phyloP scores from a whole-genome alignment of 2,797 vertebrate species.

The Eulemur rubriventer region DNA sequence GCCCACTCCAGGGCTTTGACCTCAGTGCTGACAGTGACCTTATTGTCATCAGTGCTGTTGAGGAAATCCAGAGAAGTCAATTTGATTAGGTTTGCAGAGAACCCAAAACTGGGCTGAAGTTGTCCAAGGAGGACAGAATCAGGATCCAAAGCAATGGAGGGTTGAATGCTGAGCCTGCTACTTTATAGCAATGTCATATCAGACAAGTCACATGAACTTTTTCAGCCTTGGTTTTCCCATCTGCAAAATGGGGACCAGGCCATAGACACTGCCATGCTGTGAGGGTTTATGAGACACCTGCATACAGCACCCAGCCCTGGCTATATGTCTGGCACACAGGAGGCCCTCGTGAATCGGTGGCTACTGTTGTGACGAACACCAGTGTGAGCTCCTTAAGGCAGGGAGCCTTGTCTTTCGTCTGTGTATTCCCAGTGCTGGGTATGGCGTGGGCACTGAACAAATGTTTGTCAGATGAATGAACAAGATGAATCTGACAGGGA shows the following conservation, averaged over 20 bases:
- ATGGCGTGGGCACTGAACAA: conserved; percentile 69
- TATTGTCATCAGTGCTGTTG: neutral
- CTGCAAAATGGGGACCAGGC: neutral
- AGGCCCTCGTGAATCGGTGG: neutral
- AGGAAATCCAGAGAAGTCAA: neutral
- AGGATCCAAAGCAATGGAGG: neutral
- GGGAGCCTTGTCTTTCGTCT: neutral
- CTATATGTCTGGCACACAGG: neutral
- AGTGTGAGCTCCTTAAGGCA: neutral
- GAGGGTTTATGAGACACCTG: neutral
- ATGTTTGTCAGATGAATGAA: conserved; percentile 74
- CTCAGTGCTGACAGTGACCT: neutral
- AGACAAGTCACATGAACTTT: neutral
- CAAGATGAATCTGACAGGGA: conserved; percentile 69
- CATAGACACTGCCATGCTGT: neutral
- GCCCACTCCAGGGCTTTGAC: neutral
- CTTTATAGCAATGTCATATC: neutral
- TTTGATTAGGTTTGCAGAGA: neutral
- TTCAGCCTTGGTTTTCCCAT: neutral
- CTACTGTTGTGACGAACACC: neutral
- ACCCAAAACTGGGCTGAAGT: neutral
- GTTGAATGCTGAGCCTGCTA: neutral
- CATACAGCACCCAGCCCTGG: accelerated
- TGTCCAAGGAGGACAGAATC: neutral
- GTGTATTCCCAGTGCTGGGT: conserved; percentile 35